Base-by-base conservation (phyloP, 2,888 invertebrate species). In the Coelinius sp. region DNA sequence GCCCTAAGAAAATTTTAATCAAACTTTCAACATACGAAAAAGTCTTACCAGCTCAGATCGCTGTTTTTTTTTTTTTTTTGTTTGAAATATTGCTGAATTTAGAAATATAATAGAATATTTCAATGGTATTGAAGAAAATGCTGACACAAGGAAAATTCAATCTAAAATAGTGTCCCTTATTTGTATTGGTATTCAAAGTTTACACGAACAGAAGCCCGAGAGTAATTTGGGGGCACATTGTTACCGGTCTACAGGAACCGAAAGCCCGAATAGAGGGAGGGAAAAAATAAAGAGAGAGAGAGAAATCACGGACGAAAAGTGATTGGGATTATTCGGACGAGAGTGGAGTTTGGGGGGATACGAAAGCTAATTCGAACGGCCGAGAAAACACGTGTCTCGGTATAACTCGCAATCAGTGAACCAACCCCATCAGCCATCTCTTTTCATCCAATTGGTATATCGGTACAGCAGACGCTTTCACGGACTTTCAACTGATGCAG, bases 381-480 rank as follows among this genome's bases (percentile, higher is more conserved):
- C 71, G 78, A 76, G 76, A 78, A 78, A 78, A 78, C 78, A 76
- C 76, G 76, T 78, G 78, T 78, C 69, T 69, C 68, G 46, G 67
- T 12, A 14, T 63, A 63, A 49, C 25, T 71, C 49, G 67, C 71
- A 71, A 71, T 67, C 67, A 71, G 41, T 41, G 41, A 38, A 14
- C 14, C 24, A 24, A 22, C 24, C 41, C 25, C 24, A 41, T 63
- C 22, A 22, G 4, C 25, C 41, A 22, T 63, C 63, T 41, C 41
- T 41, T 41, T 41, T 73, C 56, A 10, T 22, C 35, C 49, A n/a
- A 27, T 53, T 20, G n/a, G n/a, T n/a, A n/a, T n/a, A n/a, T n/a
- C n/a, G n/a, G 59, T 20, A 35, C 31, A 22, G 1, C n/a, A 56
- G 25, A 25, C 14, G 56, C 4, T 56, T 24, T n/a, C n/a, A n/a